phyloP scores from a whole-genome alignment of 2,113 vertebrate genomes.

The Dicrurus megarhynchus region DNA sequence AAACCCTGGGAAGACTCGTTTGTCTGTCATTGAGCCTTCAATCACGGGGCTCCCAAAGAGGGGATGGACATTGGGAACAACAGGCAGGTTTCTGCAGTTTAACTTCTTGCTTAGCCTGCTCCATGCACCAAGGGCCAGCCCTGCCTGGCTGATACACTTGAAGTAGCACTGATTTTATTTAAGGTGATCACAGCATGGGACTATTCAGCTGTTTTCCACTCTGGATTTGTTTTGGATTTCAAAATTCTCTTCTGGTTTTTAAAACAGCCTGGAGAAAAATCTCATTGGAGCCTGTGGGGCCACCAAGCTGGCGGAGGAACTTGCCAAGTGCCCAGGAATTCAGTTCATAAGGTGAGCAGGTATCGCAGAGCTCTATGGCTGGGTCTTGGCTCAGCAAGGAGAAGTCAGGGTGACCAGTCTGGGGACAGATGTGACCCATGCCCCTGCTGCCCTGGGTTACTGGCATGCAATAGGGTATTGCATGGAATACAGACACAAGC shows the following conservation, averaged over 20 bases:
- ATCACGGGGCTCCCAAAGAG: rapidly evolving
- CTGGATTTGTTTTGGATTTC: background rate
- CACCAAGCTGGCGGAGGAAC: constrained; percentile 65
- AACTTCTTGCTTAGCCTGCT: background rate
- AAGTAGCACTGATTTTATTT: background rate
- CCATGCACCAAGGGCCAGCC: background rate
- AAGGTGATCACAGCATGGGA: background rate
- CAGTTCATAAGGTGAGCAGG: constrained; percentile 81
- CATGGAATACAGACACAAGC: background rate
- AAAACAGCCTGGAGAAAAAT: constrained; percentile 85
- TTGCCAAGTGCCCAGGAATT: constrained; percentile 70
- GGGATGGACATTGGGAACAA: background rate
- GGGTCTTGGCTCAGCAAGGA: background rate
- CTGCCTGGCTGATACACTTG: background rate
- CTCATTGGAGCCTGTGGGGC: constrained; percentile 73
- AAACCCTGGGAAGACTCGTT: background rate
- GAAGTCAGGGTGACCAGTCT: background rate
- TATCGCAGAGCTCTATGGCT: background rate
- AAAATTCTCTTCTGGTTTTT: background rate
- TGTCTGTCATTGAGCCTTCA: background rate
- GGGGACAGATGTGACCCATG: background rate
- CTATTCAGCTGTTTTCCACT: background rate
- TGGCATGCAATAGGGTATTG: background rate
- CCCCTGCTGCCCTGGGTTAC: background rate
- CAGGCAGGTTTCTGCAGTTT: background rate